A percentile compares a stretch with the other conserved stretches of the same genome.
Conservation (phyloP, 2,888 invertebrate species). For the Apamea sordens region DNA sequence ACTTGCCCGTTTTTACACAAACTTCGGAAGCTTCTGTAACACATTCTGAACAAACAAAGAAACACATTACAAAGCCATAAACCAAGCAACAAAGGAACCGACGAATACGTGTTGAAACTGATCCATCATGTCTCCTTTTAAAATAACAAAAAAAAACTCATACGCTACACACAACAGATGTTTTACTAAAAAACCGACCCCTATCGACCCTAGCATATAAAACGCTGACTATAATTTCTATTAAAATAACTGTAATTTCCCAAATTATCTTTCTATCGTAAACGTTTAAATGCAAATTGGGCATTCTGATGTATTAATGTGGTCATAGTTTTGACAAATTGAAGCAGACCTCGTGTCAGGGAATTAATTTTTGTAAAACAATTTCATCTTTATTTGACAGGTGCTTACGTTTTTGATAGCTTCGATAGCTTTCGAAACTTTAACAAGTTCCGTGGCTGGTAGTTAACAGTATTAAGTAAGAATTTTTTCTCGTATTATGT, state of each 20-base stretch:
- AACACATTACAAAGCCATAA: constrained; percentile 90
- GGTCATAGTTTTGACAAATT: constrained; percentile 85
- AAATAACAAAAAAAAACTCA: constrained; percentile 89
- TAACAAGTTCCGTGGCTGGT: constrained; percentile 8
- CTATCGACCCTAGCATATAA: constrained; percentile 80
- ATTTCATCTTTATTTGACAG: constrained; percentile 70
- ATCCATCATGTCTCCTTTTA: constrained; percentile 90
- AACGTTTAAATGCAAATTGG: constrained; percentile 88
- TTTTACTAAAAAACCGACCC: constrained; percentile 88
- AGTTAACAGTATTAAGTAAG: constrained; percentile 3
- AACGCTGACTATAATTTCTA: constrained; percentile 83
- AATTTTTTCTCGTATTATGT: constrained; percentile 8
- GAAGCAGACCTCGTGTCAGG: constrained; percentile 73
- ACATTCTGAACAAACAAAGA: constrained; percentile 89
- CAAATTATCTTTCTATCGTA: constrained; percentile 84
- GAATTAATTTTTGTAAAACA: constrained; percentile 76
- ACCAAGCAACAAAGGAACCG: constrained; percentile 89
- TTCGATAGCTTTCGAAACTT: constrained; percentile 16
- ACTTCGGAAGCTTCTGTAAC: constrained; percentile 84
- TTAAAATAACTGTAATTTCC: constrained; percentile 87
- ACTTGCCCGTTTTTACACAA: constrained; percentile 73
- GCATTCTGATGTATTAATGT: constrained; percentile 84
- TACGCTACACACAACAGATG: constrained; percentile 89
- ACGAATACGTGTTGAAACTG: constrained; percentile 90
- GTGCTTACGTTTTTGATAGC: constrained; percentile 59